These are phyloP conservation scores for Hyposoter dolosus DNA, from an alignment of 2,888 invertebrate genomes.

Conservation along the genomic window DNA sequence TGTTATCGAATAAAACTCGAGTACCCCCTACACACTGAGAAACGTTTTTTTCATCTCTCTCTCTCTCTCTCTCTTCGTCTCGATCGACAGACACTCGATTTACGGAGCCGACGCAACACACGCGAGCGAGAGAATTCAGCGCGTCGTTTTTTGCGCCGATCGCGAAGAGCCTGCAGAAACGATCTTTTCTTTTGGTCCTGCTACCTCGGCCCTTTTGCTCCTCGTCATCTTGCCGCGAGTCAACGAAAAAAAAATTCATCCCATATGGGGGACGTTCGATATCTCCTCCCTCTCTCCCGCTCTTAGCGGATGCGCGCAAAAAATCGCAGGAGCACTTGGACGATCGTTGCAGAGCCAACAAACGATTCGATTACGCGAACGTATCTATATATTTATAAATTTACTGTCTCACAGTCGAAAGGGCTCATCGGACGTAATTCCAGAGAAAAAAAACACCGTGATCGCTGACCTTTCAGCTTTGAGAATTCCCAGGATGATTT, in stretches of 20 bases:
- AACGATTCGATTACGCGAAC: conserved; percentile 62
- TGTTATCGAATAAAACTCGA: conserved; percentile 55
- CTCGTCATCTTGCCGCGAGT: conserved; percentile 47
- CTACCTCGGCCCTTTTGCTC: conserved; percentile 16
- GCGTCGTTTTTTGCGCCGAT: conserved; percentile 39
- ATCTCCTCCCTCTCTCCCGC: not conserved
- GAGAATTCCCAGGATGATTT: not conserved
- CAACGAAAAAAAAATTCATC: conserved; percentile 40
- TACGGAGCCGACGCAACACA: conserved; percentile 44
- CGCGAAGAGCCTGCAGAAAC: conserved; percentile 35
- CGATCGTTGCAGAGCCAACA: conserved; percentile 48
- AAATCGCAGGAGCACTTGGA: conserved; percentile 26
- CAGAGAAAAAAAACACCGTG: not conserved
- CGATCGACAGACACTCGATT: conserved; percentile 58
- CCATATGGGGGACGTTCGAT: conserved; percentile 47
- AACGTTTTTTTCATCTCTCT: conserved; percentile 15
- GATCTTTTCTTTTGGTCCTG: conserved; percentile 39
- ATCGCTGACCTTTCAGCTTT: not conserved
- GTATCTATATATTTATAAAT: conserved; percentile 26
- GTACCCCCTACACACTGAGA: conserved; percentile 22
- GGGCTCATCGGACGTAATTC: not conserved
- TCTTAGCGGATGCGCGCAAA: conserved; percentile 28
- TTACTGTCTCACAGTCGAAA: conserved; percentile 1
- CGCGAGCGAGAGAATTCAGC: conserved; percentile 38
- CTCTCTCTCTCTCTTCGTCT: conserved; percentile 12